Conservation (phyloP, 2,888 invertebrate species). For the Globia sparganii region DNA sequence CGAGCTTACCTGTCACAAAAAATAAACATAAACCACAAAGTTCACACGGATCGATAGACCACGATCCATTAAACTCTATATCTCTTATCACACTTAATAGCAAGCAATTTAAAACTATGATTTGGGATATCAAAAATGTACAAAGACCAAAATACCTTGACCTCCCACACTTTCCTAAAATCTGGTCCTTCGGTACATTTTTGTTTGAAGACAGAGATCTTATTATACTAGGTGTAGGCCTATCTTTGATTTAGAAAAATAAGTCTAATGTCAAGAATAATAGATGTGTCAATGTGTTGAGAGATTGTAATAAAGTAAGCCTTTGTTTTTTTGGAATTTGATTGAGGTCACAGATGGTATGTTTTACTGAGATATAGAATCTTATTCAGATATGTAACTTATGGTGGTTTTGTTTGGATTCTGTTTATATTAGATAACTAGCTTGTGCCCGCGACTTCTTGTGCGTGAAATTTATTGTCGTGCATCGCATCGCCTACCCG, state of each 20-base stretch:
- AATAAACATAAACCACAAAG: conserved; percentile 53
- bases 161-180: neutral
- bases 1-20: conserved; percentile 22
- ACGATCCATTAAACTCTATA: conserved; percentile 72
- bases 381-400: conserved; percentile 10
- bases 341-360: conserved; percentile 65
- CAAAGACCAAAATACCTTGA: conserved; percentile 38
- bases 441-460: too few species aligned
- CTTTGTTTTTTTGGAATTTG: conserved; percentile 73
- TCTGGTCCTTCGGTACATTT: neutral
- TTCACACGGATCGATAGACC: conserved; percentile 65
- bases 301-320: conserved; percentile 72
- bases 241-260: conserved; percentile 75
- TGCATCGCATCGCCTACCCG: too few species aligned
- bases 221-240: conserved; percentile 37
- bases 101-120: conserved; percentile 75
- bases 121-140: conserved; percentile 67
- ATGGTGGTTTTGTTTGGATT: neutral
- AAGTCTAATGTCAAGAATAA: conserved; percentile 72
- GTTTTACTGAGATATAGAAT: conserved; percentile 54
- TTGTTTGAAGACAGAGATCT: neutral
- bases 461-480: too few species aligned
- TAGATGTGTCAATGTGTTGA: conserved; percentile 74
- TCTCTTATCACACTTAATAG: conserved; percentile 77
- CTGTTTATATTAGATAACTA: neutral